These are phyloP conservation scores for Antheraea mylitta DNA, from an alignment of 1,140 invertebrate species.

Conservation along the genomic window DNA sequence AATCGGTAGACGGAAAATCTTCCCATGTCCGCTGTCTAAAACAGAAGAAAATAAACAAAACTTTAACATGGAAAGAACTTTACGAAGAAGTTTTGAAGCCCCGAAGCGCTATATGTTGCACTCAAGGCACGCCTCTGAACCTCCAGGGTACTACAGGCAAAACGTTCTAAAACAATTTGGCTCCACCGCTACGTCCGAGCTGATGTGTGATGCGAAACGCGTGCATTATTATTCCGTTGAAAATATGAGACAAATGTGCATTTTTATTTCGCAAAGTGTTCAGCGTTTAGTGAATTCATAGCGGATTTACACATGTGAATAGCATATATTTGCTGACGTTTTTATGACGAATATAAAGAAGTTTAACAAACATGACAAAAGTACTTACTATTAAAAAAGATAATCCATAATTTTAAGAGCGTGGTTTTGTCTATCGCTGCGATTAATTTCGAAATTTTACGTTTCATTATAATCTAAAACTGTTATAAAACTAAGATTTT, in stretches of 20 bases:
- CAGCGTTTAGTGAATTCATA: not conserved
- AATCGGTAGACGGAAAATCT: not conserved
- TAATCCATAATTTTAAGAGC: not conserved
- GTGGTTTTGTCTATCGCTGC: not conserved
- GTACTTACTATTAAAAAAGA: not conserved
- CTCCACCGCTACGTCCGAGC: conserved; percentile 2
- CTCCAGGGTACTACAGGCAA: conserved; percentile 22
- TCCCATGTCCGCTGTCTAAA: not conserved
- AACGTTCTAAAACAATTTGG: conserved; percentile 27
- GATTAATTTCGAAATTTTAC: no score
- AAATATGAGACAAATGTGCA: not conserved
- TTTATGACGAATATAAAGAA: not conserved
- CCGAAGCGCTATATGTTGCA: conserved; percentile 10
- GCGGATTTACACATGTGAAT: not conserved
- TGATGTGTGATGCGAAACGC: not conserved
- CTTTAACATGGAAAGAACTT: no score
- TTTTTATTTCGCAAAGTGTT: conserved; percentile 3
- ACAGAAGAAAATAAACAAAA: no score
- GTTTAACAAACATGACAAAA: not conserved
- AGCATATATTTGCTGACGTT: not conserved
- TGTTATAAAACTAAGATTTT: no score
- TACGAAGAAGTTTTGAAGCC: not conserved
- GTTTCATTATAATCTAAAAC: no score
- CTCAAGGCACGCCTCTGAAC: conserved; percentile 20
- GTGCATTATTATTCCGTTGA: conserved; percentile 2